Conservation (phyloP, 2,797 vertebrate genomes). For the Falco columbarius region DNA sequence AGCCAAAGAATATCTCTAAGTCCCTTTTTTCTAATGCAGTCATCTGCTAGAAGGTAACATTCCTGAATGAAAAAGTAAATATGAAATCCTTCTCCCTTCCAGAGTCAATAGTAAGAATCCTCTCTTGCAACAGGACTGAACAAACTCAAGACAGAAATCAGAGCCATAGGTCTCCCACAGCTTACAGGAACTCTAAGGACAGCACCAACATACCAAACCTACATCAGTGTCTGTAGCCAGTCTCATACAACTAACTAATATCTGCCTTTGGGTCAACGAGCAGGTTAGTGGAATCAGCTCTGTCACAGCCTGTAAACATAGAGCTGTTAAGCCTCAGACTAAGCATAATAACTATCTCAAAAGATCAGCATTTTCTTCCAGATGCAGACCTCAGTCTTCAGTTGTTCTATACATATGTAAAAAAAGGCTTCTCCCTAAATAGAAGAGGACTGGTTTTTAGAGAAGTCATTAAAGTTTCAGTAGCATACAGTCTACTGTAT, state of each 20-base stretch:
- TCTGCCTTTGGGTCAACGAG: background rate
- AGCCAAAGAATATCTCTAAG: background rate
- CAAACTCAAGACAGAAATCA: background rate
- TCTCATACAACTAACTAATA: background rate
- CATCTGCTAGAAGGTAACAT: background rate
- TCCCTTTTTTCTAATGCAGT: background rate
- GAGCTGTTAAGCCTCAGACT: background rate
- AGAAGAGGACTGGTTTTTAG: background rate
- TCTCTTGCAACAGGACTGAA: background rate
- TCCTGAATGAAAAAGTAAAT: background rate
- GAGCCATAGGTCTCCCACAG: background rate
- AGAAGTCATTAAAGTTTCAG: background rate
- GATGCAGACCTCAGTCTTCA: background rate
- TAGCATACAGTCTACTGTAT: background rate
- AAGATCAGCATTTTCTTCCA: background rate
- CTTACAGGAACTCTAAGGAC: background rate
- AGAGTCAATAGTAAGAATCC: background rate
- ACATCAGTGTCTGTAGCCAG: background rate
- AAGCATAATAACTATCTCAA: background rate
- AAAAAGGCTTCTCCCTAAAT: background rate
- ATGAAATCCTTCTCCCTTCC: background rate
- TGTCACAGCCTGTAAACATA: background rate
- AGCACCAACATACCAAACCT: fast-evolving
- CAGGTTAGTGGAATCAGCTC: background rate
- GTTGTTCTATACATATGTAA: background rate